Evolutionary conservation across 2,797 vertebrate genomes (phyloP).

Genomic region (Pangasius larnaudii): DNA sequence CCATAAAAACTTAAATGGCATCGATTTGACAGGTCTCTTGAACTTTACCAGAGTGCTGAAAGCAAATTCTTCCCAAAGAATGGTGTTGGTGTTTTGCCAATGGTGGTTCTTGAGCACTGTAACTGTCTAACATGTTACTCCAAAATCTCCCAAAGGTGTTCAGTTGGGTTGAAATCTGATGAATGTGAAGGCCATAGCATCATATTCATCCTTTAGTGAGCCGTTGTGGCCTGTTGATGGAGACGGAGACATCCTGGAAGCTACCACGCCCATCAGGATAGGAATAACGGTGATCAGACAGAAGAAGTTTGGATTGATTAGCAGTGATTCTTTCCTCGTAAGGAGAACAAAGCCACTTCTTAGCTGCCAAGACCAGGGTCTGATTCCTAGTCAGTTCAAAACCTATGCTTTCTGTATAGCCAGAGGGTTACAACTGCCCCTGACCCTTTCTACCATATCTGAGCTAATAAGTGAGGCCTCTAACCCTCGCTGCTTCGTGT

Average conservation of each 20-base stretch:
- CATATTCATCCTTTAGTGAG: neutral
- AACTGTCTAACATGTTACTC: neutral
- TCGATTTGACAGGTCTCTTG: neutral
- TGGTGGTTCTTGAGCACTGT: neutral
- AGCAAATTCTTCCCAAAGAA: neutral
- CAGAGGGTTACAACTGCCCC: neutral
- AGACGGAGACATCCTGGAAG: neutral
- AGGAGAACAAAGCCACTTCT: neutral
- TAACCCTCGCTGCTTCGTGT: neutral
- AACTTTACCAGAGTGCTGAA: neutral
- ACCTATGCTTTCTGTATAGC: neutral
- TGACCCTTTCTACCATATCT: neutral
- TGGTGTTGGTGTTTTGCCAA: neutral
- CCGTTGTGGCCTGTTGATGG: neutral
- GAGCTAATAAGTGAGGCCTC: neutral
- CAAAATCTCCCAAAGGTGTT: neutral
- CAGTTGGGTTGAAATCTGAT: neutral
- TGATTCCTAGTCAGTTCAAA: neutral
- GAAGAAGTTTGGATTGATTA: neutral
- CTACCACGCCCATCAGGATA: neutral
- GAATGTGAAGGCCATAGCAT: neutral
- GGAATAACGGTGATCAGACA: neutral
- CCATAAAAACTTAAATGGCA: neutral
- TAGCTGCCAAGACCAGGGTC: neutral
- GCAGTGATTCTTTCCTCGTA: neutral